Evolutionary conservation across 2,888 invertebrate genomes (phyloP).

Genomic region (Crepidodera aurea): DNA sequence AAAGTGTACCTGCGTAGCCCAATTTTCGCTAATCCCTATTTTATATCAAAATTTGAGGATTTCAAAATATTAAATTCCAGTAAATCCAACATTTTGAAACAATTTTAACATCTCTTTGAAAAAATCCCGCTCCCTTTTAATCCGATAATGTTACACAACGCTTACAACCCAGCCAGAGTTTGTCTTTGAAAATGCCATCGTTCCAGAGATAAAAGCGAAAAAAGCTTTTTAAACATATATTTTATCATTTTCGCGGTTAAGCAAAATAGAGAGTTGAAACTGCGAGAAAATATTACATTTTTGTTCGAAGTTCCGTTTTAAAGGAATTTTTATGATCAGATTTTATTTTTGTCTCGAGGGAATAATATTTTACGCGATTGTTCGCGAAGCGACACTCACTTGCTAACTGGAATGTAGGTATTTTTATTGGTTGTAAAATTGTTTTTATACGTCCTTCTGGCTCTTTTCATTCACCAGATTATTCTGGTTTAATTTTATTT

Average conservation of each 20-base stretch:
- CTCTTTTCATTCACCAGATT: no score
- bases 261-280: constrained; percentile 18
- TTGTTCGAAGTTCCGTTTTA: constrained; percentile 16
- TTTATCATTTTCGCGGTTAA: constrained; percentile 25
- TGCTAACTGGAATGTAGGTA: constrained; percentile 1
- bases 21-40: no score
- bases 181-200: neutral
- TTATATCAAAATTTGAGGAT: no score
- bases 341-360: constrained; percentile 9
- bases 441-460: no score
- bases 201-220: constrained; percentile 8
- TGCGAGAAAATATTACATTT: constrained; percentile 22
- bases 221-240: constrained; percentile 11
- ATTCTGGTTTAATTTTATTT: no score
- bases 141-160: neutral
- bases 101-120: no score
- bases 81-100: neutral
- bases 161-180: neutral
- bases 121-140: neutral
- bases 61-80: no score
- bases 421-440: neutral
- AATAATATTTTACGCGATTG: constrained; percentile 15
- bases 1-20: no score
- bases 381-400: constrained; percentile 11
- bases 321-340: constrained; percentile 28